phyloP scores from a whole-genome alignment of 2,888 invertebrate genomes.

The Augiades crinisus region DNA sequence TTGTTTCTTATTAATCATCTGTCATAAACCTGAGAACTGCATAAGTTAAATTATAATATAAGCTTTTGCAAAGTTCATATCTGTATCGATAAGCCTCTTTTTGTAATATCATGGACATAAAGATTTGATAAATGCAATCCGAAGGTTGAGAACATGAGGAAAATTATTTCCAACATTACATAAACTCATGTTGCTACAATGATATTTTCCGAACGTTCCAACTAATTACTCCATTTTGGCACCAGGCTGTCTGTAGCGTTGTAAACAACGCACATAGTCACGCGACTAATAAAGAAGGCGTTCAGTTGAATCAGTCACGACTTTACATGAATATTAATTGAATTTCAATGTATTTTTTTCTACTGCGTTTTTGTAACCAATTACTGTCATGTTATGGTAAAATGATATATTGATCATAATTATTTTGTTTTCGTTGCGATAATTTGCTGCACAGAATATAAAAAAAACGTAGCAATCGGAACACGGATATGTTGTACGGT shows the following conservation, averaged over 20 bases:
- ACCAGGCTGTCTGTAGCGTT: slow-evolving; percentile 22
- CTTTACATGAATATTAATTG: not conserved
- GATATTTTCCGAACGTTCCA: slow-evolving; percentile 1
- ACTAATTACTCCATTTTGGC: slow-evolving; percentile 14
- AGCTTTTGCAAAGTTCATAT: too few species aligned
- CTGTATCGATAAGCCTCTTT: too few species aligned
- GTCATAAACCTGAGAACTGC: too few species aligned
- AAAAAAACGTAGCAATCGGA: not conserved
- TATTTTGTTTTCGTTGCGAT: not conserved
- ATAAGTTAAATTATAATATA: too few species aligned
- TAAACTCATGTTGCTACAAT: not conserved
- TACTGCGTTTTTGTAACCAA: not conserved
- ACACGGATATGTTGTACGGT: slow-evolving; percentile 7
- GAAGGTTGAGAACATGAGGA: not conserved
- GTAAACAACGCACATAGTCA: slow-evolving; percentile 16
- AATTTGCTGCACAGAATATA: not conserved
- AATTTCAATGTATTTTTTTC: not conserved
- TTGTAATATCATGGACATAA: too few species aligned
- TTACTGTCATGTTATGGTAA: slow-evolving; percentile 6
- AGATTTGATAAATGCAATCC: too few species aligned
- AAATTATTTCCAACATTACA: not conserved
- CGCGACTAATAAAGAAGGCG: slow-evolving; percentile 12
- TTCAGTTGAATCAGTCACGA: not conserved
- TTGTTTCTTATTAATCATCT: not conserved
- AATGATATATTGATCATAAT: not conserved